These are phyloP conservation scores for Nycticryphes semicollaris DNA, from an alignment of 2,113 vertebrate species.

Conservation along the genomic window DNA sequence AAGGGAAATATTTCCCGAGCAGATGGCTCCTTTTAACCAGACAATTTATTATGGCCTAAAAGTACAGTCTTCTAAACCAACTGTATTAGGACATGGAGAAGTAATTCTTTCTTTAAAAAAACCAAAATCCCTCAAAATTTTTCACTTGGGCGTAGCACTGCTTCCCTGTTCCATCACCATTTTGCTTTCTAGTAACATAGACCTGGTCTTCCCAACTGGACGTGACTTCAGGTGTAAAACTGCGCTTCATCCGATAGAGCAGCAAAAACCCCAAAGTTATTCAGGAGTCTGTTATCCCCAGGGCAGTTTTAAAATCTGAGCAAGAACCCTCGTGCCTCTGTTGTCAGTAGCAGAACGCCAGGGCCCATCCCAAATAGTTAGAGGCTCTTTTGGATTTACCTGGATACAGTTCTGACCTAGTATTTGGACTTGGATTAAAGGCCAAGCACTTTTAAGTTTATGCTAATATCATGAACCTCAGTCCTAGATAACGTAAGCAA, in stretches of 20 bases:
- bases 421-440: constrained; percentile 3
- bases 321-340: not conserved
- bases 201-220: not conserved
- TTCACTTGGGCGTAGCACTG: not conserved
- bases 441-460: not conserved
- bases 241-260: not conserved
- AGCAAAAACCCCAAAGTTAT: not conserved
- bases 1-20: not conserved
- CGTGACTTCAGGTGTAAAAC: not conserved
- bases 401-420: constrained; percentile 4
- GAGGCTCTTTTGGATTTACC: not conserved
- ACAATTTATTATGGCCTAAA: not conserved
- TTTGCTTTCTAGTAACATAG: not conserved
- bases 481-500: not conserved
- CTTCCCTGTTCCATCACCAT: not conserved
- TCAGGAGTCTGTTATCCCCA: not conserved
- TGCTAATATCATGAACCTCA: not conserved
- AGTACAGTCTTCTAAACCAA: not conserved
- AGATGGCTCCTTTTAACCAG: constrained; percentile 1
- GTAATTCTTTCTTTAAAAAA: not conserved
- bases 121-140: not conserved
- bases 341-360: not conserved
- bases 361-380: not conserved
- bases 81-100: not conserved
- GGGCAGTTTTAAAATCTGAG: not conserved